Evolutionary conservation across 1,140 invertebrate species (phyloP).

Genomic region (Scylla paramamosain): DNA sequence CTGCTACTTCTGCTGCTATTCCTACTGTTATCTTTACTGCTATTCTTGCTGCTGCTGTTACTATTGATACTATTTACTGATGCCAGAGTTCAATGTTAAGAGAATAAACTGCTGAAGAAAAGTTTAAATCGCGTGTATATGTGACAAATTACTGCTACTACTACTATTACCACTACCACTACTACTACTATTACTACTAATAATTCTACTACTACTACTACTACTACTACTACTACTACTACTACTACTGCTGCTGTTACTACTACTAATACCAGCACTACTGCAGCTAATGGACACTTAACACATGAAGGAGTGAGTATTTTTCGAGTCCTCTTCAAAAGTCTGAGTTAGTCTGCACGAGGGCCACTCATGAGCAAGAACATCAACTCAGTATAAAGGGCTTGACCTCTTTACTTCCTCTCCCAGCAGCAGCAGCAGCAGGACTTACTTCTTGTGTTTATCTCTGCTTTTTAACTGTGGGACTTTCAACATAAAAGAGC

Average conservation of each 20-base stretch:
- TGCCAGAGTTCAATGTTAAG: no score
- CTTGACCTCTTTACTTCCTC: not conserved
- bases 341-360: not conserved
- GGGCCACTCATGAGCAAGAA: not conserved
- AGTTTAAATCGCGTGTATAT: no score
- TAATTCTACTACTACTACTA: not conserved
- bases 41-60: no score
- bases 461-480: not conserved
- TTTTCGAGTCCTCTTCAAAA: not conserved
- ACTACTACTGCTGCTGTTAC: not conserved
- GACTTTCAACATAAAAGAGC: not conserved
- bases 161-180: no score
- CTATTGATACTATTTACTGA: no score
- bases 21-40: no score
- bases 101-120: no score
- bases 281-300: not conserved
- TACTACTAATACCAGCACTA: not conserved
- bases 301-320: no score
- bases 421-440: not conserved
- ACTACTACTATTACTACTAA: not conserved
- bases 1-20: no score
- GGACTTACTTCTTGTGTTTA: not conserved
- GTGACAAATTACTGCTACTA: no score
- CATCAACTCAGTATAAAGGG: not conserved
- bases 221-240: slow-evolving; percentile 14